Base-by-base conservation (phyloP, 2,888 invertebrate genomes). In the Drosophila austrosaltans region DNA sequence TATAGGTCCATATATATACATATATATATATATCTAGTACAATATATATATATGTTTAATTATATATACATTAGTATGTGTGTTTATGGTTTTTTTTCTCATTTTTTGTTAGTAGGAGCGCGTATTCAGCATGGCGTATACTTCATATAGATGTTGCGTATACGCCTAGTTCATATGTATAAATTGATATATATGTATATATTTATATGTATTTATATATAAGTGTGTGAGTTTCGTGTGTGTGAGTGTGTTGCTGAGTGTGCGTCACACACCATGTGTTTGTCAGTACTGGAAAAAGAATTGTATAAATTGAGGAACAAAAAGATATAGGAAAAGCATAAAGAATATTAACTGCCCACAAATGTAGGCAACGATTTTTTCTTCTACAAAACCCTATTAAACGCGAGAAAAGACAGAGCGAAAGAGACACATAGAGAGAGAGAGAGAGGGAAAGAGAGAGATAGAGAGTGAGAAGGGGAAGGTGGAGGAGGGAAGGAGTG, bases 81-180 rank as follows among this genome's bases (percentile, higher is more conserved):
- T 48, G 44, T 22, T 48, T 48, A 22, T 48, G 22, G 48, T 44
- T 28, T 42, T 48, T 39, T 25, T 57, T 57, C 57, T 60, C 63
- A 58, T 69, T 76, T 63, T 68, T 68, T 71, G 68, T 67, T 62
- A 63, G 75, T 32, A 66, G 80, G 88, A 89, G 81, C 82, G 82
- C 75, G 71, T 72, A 75, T 72, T 72, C 22, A 76, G 53, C 76
- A 54, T 87, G 89, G 87, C 87, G 84, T 89, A 81, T 83, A 87
- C 78, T 87, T 81, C 62, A 81, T 89, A 75, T 73, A 78, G 48
- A 42, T 71, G 74, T 82, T 89, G 87, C 89, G 89, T 87, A 87
- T 89, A 87, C 89, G 89, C 77, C 70, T 73, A 72, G 77, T 74
- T 69, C 48, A 48, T 25, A 22, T 22, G 22, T 48, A 22, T 44